Evolutionary conservation across 2,888 invertebrate genomes (phyloP).

Genomic region (Plagodis dolabraria): DNA sequence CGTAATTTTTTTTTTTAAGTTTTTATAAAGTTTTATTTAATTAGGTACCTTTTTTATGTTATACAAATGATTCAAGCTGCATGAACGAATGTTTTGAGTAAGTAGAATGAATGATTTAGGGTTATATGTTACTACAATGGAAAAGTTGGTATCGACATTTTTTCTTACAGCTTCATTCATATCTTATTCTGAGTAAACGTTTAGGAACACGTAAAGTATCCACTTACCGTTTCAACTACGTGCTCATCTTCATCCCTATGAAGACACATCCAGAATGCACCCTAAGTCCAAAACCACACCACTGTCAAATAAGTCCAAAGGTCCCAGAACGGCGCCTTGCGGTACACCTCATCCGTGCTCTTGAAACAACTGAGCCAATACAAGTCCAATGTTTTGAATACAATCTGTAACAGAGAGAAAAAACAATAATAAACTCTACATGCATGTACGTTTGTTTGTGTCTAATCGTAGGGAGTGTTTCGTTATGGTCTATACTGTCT

Average conservation of each 20-base stretch:
- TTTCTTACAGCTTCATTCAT: too few species aligned
- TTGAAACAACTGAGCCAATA: conserved; percentile 64
- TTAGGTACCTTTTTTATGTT: too few species aligned
- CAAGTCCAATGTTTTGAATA: conserved; percentile 77
- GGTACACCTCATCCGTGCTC: conserved; percentile 64
- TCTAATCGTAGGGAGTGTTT: conserved; percentile 42
- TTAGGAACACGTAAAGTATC: background rate
- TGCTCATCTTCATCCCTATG: conserved; percentile 74
- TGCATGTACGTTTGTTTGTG: conserved; percentile 54
- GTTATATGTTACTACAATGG: too few species aligned
- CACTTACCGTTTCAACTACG: conserved; percentile 76
- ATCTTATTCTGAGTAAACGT: too few species aligned
- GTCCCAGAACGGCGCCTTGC: conserved; percentile 56
- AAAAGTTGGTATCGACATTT: too few species aligned
- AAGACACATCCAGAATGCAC: conserved; percentile 78
- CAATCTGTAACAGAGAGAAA: conserved; percentile 82
- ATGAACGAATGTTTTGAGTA: too few species aligned
- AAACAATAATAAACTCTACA: conserved; percentile 79
- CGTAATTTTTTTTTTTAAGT: too few species aligned
- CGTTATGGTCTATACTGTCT: conserved; percentile 36
- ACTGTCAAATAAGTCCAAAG: conserved; percentile 42
- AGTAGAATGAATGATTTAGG: too few species aligned
- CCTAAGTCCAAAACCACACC: conserved; percentile 44
- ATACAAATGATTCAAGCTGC: too few species aligned
- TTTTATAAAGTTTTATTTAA: too few species aligned